phyloP scores from a whole-genome alignment of 2,888 invertebrate species.

The Oscheius sp. region DNA sequence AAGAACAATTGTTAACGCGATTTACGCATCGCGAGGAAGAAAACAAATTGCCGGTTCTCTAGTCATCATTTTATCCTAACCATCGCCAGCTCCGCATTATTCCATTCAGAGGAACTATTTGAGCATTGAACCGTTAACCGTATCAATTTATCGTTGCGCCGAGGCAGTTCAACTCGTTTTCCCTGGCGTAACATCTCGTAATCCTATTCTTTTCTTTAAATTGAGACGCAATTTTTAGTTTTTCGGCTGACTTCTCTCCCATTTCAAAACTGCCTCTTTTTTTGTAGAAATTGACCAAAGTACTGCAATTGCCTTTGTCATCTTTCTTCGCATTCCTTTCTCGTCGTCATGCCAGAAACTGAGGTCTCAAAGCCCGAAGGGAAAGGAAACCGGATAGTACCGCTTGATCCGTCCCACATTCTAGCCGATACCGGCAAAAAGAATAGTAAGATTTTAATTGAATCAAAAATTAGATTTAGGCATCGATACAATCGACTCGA shows the following conservation, averaged over 20 bases:
- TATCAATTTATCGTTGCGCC: background rate
- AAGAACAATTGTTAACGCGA: conserved; percentile 17
- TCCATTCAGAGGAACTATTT: too few species aligned
- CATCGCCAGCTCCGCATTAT: background rate
- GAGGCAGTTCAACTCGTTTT: background rate
- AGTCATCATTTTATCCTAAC: conserved; percentile 14
- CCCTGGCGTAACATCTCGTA: background rate
- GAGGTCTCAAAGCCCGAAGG: background rate
- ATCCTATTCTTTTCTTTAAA: background rate
- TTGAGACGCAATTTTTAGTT: background rate
- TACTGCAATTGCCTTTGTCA: background rate
- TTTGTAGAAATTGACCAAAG: background rate
- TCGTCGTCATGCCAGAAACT: background rate
- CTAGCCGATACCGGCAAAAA: conserved; percentile 7
- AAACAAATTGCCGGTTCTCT: conserved; percentile 28
- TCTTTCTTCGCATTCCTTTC: background rate
- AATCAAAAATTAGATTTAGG: background rate
- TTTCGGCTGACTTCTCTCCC: background rate
- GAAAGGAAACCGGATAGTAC: conserved; percentile 8
- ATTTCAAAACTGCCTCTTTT: background rate
- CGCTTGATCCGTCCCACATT: conserved; percentile 10
- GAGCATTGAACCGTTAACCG: background rate
- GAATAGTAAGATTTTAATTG: background rate
- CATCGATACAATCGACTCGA: conserved; percentile 4
- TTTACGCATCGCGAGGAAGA: conserved; percentile 13